These are phyloP conservation scores for Ormyrus rosae DNA, from an alignment of 2,888 invertebrate species.

Conservation along the genomic window DNA sequence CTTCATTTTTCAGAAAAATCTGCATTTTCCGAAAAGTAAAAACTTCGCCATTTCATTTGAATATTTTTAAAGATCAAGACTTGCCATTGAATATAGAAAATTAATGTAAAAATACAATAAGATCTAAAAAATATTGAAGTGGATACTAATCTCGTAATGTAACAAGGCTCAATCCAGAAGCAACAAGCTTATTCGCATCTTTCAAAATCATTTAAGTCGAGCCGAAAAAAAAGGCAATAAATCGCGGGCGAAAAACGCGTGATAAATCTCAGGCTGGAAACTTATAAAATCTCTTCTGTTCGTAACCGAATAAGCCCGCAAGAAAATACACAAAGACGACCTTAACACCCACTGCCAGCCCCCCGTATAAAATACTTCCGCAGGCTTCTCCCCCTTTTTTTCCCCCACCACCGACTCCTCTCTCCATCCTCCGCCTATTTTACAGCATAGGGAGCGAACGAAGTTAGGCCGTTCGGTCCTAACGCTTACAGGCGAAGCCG, in stretches of 20 bases:
- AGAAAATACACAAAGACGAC: conserved; percentile 26
- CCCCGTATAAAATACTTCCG: conserved; percentile 40
- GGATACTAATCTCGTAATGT: too few relatives aligned
- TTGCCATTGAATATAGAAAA: too few relatives aligned
- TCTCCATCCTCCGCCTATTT: conserved; percentile 8
- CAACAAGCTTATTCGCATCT: too few relatives aligned
- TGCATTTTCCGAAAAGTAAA: too few relatives aligned
- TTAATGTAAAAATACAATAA: too few relatives aligned
- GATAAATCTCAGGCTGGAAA: conserved; percentile 31
- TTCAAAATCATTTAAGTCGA: neutral
- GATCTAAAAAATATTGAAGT: too few relatives aligned
- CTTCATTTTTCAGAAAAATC: too few relatives aligned
- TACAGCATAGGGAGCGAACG: conserved; percentile 10
- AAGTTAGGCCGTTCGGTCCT: neutral
- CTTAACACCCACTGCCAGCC: conserved; percentile 27
- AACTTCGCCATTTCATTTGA: too few relatives aligned
- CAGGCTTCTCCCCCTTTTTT: neutral
- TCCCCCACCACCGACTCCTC: neutral
- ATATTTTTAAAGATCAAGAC: too few relatives aligned
- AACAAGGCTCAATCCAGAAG: too few relatives aligned
- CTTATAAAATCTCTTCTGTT: conserved; percentile 27
- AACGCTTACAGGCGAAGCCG: too few relatives aligned
- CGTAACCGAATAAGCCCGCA: conserved; percentile 24
- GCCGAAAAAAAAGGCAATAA: conserved; percentile 7
- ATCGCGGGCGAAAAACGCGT: conserved; percentile 17